Percentiles rank a stretch among this genome's conserved stretches.
These are phyloP conservation scores for Sebastes reedi DNA, from an alignment of 2,797 vertebrate species.

Conservation along the genomic window DNA sequence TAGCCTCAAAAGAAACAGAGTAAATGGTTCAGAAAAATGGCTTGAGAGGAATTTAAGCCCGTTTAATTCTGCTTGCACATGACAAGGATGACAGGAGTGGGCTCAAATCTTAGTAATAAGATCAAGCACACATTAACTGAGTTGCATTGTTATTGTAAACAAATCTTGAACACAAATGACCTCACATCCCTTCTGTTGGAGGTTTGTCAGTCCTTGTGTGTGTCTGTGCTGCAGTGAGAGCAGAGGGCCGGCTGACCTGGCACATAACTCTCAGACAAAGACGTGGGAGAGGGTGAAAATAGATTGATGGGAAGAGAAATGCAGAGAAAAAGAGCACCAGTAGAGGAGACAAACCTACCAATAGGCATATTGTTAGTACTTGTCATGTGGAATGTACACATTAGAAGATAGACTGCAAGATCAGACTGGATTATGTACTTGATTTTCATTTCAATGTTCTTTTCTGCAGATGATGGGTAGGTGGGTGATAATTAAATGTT, in stretches of 20 bases:
- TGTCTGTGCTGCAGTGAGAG: constrained; percentile 38
- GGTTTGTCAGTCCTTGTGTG: constrained; percentile 2
- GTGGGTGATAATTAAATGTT: neutral
- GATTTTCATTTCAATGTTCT: neutral
- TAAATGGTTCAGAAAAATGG: constrained; percentile 19
- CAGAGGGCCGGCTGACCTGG: constrained; percentile 20
- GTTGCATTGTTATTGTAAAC: neutral
- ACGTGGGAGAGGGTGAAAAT: constrained; percentile 5
- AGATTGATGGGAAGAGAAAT: constrained; percentile 17
- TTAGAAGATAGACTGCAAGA: neutral
- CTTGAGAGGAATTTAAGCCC: neutral
- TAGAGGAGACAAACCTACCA: neutral
- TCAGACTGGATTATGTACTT: neutral
- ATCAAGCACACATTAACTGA: neutral
- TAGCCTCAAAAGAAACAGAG: constrained; percentile 1
- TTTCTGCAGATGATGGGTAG: neutral
- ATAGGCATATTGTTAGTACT: neutral
- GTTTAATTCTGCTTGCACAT: neutral
- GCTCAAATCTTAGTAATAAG: neutral
- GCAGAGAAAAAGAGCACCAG: neutral
- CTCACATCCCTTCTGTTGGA: neutral
- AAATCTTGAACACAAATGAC: neutral
- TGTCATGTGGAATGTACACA: neutral
- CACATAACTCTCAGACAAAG: constrained; percentile 14
- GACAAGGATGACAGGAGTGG: neutral